Evolutionary conservation across 2,888 invertebrate genomes (phyloP), one percentile per base, ranked within the genome.

Genomic region (Leptinotarsa rubiginosa): DNA sequence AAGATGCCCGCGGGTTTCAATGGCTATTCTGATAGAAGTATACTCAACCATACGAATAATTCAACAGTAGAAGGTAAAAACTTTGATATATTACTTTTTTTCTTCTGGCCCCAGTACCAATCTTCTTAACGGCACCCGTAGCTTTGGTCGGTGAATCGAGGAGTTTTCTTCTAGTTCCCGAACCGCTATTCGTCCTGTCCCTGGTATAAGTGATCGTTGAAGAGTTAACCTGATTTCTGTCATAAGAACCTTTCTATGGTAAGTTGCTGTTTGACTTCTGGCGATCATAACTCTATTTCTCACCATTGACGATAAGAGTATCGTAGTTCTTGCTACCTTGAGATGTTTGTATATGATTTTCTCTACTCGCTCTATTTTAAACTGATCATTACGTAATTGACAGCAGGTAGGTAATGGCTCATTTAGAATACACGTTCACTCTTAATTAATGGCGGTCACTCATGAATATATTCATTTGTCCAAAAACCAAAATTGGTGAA

Each of bases 321-420:
- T 65, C 65, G 15, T 47, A 5, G 47, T 12, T 47, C 22, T 47
- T 7, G 47, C 65, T 20, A 47, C 47, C 16, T 65, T 65, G 12
- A 47, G 47, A 47, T 47, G 65, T 18, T 47, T 65, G 18, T n/a
- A 47, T n/a, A 65, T n/a, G n/a, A 65, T 18, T 47, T 65, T n/a
- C 20, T 47, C 18, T n/a, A n/a, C n/a, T n/a, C n/a, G n/a, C n/a
- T n/a, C n/a, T n/a, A n/a, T n/a, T n/a, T n/a, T n/a, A n/a, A n/a
- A n/a, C n/a, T n/a, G n/a, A n/a, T n/a, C n/a, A n/a, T n/a, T n/a
- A n/a, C n/a, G n/a, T n/a, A n/a, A n/a, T n/a, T n/a, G n/a, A n/a
- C n/a, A n/a, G n/a, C n/a, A n/a, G n/a, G n/a, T n/a, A n/a, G n/a
- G n/a, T n/a, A n/a, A n/a, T n/a, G n/a, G n/a, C n/a, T n/a, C n/a